Percentiles rank a stretch among this genome's conserved stretches.
Evolutionary conservation across 2,888 invertebrate genomes (phyloP).

Genomic region (Caenorhabditis doughertyi): DNA sequence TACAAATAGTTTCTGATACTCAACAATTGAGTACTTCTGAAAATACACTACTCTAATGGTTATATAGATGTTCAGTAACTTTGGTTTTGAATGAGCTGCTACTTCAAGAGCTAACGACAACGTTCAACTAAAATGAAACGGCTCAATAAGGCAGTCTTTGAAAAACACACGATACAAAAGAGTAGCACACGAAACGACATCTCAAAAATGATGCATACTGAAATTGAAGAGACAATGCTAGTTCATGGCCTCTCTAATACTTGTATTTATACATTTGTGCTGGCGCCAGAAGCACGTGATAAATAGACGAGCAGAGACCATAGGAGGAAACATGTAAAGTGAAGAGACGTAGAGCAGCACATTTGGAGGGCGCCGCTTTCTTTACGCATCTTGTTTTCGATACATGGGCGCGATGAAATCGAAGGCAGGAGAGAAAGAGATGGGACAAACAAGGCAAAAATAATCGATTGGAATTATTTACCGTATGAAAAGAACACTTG

Average conservation of each 20-base stretch:
- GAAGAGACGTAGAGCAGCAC: slow-evolving; percentile 45
- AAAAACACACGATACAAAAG: too few relatives aligned
- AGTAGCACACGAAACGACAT: too few relatives aligned
- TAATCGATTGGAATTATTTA: slow-evolving; percentile 37
- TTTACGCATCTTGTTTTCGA: slow-evolving; percentile 50
- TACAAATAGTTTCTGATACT: too few relatives aligned
- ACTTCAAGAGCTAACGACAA: too few relatives aligned
- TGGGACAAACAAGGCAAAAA: slow-evolving; percentile 43
- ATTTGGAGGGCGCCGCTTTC: slow-evolving; percentile 21
- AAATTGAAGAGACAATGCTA: neutral
- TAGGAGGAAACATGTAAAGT: neutral
- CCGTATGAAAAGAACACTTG: neutral
- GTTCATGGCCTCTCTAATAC: neutral
- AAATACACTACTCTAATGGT: too few relatives aligned
- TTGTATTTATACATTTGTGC: slow-evolving; percentile 56
- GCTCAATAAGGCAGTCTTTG: too few relatives aligned
- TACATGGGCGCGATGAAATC: slow-evolving; percentile 19
- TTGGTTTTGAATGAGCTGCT: too few relatives aligned
- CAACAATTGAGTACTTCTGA: too few relatives aligned
- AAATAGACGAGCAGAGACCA: slow-evolving; percentile 45
- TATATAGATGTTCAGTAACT: too few relatives aligned
- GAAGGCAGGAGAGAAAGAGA: slow-evolving; percentile 19
- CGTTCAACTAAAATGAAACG: too few relatives aligned
- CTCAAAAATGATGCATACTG: neutral
- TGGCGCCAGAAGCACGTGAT: slow-evolving; percentile 42